Conservation (phyloP, 2,797 vertebrate genomes). For the Pygocentrus nattereri region DNA sequence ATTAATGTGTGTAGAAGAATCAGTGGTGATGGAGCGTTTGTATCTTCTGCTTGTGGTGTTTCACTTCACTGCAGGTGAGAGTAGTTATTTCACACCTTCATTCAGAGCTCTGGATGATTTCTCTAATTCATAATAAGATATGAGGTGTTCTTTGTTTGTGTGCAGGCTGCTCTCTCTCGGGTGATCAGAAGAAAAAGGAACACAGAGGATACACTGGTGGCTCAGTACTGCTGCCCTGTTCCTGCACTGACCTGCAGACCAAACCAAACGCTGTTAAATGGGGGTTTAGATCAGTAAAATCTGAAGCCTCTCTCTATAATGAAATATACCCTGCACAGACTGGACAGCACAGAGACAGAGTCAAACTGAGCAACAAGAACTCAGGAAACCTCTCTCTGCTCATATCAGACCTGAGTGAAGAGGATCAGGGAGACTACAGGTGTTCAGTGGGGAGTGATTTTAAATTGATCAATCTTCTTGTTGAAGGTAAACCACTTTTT, state of each 20-base stretch:
- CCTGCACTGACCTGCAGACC: not conserved
- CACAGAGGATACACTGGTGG: too few species aligned
- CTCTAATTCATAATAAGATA: too few species aligned
- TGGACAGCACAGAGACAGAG: not conserved
- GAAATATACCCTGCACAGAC: not conserved
- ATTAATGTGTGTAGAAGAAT: too few species aligned
- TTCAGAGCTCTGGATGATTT: too few species aligned
- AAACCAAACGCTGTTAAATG: not conserved
- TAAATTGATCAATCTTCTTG: not conserved
- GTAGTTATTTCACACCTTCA: too few species aligned
- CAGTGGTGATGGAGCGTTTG: too few species aligned
- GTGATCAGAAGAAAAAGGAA: too few species aligned
- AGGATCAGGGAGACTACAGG: not conserved
- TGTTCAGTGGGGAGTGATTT: not conserved
- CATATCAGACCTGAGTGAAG: conserved; percentile 22
- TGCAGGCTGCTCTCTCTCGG: too few species aligned
- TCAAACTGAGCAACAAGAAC: not conserved
- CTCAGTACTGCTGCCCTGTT: not conserved
- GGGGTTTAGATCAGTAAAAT: not conserved
- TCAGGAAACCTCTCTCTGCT: not conserved
- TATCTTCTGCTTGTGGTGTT: too few species aligned
- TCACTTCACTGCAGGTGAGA: too few species aligned
- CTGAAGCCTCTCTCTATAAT: not conserved
- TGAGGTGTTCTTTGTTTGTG: too few species aligned
- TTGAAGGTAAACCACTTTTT: conserved; percentile 16